A percentile compares a stretch with the other conserved stretches of the same genome.
Evolutionary conservation across 2,888 invertebrate species (phyloP).

Genomic region (Malthinus seriepunctatus): DNA sequence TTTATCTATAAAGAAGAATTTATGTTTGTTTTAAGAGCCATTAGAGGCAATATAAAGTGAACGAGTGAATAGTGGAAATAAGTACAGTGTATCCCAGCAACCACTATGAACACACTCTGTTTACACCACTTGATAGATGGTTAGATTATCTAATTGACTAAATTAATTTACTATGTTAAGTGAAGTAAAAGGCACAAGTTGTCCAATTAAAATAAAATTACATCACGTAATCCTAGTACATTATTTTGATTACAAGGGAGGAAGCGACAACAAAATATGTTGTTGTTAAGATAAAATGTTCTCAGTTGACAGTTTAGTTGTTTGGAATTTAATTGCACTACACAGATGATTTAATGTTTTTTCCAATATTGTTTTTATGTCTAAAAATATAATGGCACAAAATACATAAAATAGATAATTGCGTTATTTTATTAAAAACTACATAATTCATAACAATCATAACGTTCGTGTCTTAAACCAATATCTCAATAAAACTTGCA

Average conservation of each 20-base stretch:
- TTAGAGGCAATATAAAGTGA: slow-evolving; percentile 12
- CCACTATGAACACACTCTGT: slow-evolving; percentile 34
- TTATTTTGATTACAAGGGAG: slow-evolving; percentile 27
- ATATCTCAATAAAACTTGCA: too few species aligned
- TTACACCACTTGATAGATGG: slow-evolving; percentile 41
- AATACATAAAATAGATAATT: too few species aligned
- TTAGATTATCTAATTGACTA: slow-evolving; percentile 44
- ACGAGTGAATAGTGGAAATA: slow-evolving; percentile 12
- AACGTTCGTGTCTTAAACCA: too few species aligned
- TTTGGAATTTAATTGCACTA: slow-evolving; percentile 24
- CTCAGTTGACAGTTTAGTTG: slow-evolving; percentile 18
- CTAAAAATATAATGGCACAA: not conserved
- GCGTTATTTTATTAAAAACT: too few species aligned
- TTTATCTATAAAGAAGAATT: not conserved
- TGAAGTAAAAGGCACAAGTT: slow-evolving; percentile 37
- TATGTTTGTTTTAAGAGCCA: not conserved
- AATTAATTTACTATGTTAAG: slow-evolving; percentile 43
- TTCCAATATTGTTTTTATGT: not conserved
- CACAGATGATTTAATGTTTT: slow-evolving; percentile 20
- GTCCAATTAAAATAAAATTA: slow-evolving; percentile 32
- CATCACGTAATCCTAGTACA: slow-evolving; percentile 30
- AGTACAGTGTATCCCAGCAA: slow-evolving; percentile 33
- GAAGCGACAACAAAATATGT: slow-evolving; percentile 20
- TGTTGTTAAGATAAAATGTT: too few species aligned
- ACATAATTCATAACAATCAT: too few species aligned